Evolutionary conservation across 2,888 invertebrate species (phyloP).

Genomic region (Dryomyza anilis): DNA sequence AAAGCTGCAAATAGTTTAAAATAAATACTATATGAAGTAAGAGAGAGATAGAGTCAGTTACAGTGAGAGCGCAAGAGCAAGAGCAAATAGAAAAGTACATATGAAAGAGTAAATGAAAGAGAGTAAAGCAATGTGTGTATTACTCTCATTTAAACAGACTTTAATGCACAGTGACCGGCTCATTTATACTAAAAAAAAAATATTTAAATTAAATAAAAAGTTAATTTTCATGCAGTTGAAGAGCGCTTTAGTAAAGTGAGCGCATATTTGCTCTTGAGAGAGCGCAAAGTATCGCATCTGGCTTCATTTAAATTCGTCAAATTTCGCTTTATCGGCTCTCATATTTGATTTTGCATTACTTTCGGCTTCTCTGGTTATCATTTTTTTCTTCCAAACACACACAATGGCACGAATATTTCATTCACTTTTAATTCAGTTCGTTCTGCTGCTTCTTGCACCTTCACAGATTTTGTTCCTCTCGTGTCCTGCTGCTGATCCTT

Average conservation of each 20-base stretch:
- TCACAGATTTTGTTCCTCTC: background rate
- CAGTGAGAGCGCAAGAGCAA: constrained; percentile 5
- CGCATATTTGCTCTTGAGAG: too few species aligned
- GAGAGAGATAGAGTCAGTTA: constrained; percentile 2
- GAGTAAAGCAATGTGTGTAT: too few species aligned
- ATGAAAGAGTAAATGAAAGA: constrained; percentile 15
- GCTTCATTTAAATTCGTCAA: background rate
- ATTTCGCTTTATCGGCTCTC: background rate
- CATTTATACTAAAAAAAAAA: too few species aligned
- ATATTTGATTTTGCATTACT: too few species aligned
- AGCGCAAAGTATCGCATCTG: too few species aligned
- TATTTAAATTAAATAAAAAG: too few species aligned
- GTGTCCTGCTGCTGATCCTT: too few species aligned
- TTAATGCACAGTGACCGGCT: constrained; percentile 54
- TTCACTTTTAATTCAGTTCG: background rate
- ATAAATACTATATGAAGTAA: constrained; percentile 21
- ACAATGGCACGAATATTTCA: constrained; percentile 23
- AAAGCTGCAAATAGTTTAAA: constrained; percentile 31
- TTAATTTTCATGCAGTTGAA: too few species aligned
- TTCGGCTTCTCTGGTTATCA: too few species aligned
- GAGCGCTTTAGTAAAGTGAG: too few species aligned
- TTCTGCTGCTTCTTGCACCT: background rate
- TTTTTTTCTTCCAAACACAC: background rate
- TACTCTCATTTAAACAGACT: constrained; percentile 25
- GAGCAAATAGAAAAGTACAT: constrained; percentile 1